Evolutionary conservation across 2,113 vertebrate species (phyloP).

Genomic region (Pithys albifrons): DNA sequence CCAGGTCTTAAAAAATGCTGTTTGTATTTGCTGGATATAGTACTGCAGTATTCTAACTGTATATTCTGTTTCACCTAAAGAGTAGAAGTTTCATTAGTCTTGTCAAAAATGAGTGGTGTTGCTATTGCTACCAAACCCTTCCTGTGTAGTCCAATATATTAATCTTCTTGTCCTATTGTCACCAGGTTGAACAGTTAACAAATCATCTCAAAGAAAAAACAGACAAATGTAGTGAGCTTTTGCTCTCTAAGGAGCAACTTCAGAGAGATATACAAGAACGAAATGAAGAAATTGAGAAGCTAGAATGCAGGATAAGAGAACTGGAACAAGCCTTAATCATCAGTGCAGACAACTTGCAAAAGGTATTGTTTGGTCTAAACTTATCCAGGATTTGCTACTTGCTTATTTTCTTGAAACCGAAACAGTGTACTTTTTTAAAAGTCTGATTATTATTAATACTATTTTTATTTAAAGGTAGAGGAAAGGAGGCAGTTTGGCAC

Average conservation of each 20-base stretch:
- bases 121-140: not conserved
- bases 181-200: conserved; percentile 89
- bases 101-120: not conserved
- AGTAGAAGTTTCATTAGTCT: not conserved
- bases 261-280: conserved; percentile 88
- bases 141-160: not conserved
- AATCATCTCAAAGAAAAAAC: conserved; percentile 92
- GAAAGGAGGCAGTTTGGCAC: conserved; percentile 82
- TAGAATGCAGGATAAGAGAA: conserved; percentile 87
- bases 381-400: not conserved
- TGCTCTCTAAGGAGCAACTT: conserved; percentile 90
- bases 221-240: conserved; percentile 93
- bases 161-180: not conserved
- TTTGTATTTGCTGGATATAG: not conserved
- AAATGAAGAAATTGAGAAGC: conserved; percentile 93
- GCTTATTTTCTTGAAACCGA: not conserved
- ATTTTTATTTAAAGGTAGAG: conserved; percentile 77
- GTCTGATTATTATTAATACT: not conserved
- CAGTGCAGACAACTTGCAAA: conserved; percentile 82
- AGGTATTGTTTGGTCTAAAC: conserved; percentile 73
- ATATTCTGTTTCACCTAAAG: not conserved
- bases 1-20: not conserved
- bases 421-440: not conserved
- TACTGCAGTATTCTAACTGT: not conserved
- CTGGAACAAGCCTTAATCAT: conserved; percentile 90